Evolutionary conservation across 2,888 invertebrate species (phyloP).

Genomic region (Galerucella nymphaeae): DNA sequence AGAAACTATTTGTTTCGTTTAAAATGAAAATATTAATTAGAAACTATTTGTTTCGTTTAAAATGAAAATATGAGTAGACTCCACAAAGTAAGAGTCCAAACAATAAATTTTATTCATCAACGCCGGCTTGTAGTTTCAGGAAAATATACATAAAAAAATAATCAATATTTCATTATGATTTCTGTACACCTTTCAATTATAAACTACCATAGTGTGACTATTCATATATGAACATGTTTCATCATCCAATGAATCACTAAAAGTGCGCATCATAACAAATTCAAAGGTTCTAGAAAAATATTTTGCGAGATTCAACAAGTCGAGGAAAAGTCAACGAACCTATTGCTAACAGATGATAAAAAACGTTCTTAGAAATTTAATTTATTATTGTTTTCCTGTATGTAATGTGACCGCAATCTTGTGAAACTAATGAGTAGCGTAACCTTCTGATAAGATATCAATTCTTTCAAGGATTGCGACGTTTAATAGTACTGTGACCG

Average conservation of each 20-base stretch:
- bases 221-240: constrained; percentile 29
- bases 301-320: constrained; percentile 29
- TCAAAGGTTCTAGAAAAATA: constrained; percentile 25
- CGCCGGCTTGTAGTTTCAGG: neutral
- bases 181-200: neutral
- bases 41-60: too few species aligned
- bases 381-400: constrained; percentile 41
- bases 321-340: constrained; percentile 36
- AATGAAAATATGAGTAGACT: too few species aligned
- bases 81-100: too few species aligned
- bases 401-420: constrained; percentile 33
- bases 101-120: too few species aligned
- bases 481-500: constrained; percentile 8
- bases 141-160: neutral
- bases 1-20: too few species aligned
- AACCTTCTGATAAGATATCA: constrained; percentile 32
- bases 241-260: constrained; percentile 29
- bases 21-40: too few species aligned
- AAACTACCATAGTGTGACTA: constrained; percentile 1
- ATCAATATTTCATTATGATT: neutral
- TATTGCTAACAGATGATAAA: constrained; percentile 31
- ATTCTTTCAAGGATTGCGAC: constrained; percentile 16
- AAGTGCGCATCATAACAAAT: constrained; percentile 20
- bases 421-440: constrained; percentile 32
- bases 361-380: constrained; percentile 35